Conservation (phyloP, 2,113 vertebrate genomes). For the Podarcis muralis region DNA sequence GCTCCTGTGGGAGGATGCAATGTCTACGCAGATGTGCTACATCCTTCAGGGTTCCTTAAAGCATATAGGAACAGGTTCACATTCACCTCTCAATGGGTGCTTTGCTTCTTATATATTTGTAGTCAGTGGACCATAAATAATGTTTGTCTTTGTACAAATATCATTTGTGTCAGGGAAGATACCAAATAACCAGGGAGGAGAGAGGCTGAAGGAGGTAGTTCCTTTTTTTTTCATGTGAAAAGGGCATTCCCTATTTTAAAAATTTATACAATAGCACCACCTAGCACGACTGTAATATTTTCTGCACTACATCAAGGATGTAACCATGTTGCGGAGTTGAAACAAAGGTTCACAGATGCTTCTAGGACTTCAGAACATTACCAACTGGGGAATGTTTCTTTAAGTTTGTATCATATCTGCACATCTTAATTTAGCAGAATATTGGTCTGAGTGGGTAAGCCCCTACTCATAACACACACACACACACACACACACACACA, state of each 20-base stretch:
- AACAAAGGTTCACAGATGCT: not conserved
- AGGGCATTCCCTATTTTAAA: not conserved
- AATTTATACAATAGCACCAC: slow-evolving; percentile 29
- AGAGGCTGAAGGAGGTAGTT: not conserved
- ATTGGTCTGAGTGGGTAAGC: no score
- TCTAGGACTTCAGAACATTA: not conserved
- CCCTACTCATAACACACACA: no score
- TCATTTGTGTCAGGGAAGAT: not conserved
- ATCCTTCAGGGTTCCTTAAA: not conserved
- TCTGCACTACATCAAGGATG: not conserved
- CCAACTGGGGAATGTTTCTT: not conserved
- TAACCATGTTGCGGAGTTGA: not conserved
- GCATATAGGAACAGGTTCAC: not conserved
- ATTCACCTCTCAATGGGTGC: not conserved
- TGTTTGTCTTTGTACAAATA: not conserved
- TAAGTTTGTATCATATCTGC: not conserved
- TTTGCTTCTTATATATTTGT: not conserved
- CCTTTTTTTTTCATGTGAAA: not conserved
- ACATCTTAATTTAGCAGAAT: not conserved
- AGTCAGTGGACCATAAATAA: not conserved
- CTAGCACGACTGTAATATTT: not conserved
- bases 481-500: not conserved
- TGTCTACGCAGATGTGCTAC: not conserved
- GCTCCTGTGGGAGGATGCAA: not conserved
- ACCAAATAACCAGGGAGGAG: not conserved